Evolutionary conservation across 92 coral and sea anemone species (phyloP), one percentile per base, ranked within the genome.

Genomic region (Siderastrea siderea): DNA sequence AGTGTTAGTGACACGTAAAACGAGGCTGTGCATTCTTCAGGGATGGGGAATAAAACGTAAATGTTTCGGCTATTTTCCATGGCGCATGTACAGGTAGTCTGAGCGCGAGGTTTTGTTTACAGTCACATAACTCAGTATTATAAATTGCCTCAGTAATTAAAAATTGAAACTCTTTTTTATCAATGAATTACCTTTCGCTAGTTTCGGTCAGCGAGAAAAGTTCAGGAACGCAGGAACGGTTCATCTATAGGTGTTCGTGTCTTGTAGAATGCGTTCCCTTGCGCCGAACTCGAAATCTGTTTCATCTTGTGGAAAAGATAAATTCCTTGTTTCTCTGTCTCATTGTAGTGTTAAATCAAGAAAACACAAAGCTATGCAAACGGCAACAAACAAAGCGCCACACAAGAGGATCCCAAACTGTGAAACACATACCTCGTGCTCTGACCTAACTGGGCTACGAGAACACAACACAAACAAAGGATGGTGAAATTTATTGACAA

Each of bases 1-100:
- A 70, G 57, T 82, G 77, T 45, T 78, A 80, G 46, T 11, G 59
- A 74, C 16, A n/a, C 46, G 47, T 45, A 64, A 44, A 54, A 52
- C 9, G 64, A 53, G 45, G 45, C 57, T 55, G 73, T 17, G 52
- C 68, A 77, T 44, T 59, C 68, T 46, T 9, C 4, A 10, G 19
- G 38, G 38, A 26, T 38, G 67, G 66, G 52, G 13, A 45, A 77
- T 77, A 48, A 43, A 76, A 76, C 26, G 38, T 44, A 59, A 57
- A 26, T 67, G 26, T 15, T 17, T 5, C 66, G 6, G 43, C 53
- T 47, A 15, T 81, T 68, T 70, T 70, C 3, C 7, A 46, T 1
- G 17, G 3, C 68, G 69, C 38, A 1, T 1, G 38, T n/a, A 9
- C 16, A 14, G 71, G 63, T n/a, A 46, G 17, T 38, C 47, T 2